Percentiles rank a stretch among this genome's conserved stretches.
These are phyloP conservation scores for Callopanchax toddi DNA, from an alignment of 2,113 vertebrate species.

Conservation along the genomic window DNA sequence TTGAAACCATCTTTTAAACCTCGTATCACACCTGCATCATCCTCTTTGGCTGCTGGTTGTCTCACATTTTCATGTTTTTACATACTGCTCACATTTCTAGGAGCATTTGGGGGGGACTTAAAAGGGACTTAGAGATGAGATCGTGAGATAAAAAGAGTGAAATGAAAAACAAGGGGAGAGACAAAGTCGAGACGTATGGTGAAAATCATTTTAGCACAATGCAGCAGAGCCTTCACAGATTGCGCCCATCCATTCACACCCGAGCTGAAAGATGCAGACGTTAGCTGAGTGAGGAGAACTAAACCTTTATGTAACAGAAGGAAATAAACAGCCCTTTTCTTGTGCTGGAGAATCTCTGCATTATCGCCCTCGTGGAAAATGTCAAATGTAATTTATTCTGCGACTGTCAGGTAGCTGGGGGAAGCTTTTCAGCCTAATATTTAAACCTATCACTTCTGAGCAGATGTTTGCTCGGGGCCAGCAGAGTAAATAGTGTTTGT, in stretches of 20 bases:
- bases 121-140: slow-evolving; percentile 19
- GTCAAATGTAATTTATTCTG: slow-evolving; percentile 77
- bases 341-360: slow-evolving; percentile 28
- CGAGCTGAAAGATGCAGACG: slow-evolving; percentile 5
- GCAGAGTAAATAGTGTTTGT: slow-evolving; percentile 68
- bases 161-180: slow-evolving; percentile 33
- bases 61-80: slow-evolving; percentile 26
- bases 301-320: slow-evolving; percentile 35
- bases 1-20: slow-evolving; percentile 1
- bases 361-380: slow-evolving; percentile 70
- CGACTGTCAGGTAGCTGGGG: slow-evolving; percentile 63
- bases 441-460: slow-evolving; percentile 70
- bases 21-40: slow-evolving; percentile 18
- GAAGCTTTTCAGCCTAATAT: slow-evolving; percentile 71
- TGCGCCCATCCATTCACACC: slow-evolving; percentile 10
- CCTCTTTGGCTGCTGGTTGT: slow-evolving; percentile 5
- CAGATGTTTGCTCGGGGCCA: slow-evolving; percentile 75
- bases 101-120: slow-evolving; percentile 17
- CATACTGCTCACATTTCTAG: slow-evolving; percentile 26
- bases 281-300: slow-evolving; percentile 10
- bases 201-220: slow-evolving; percentile 9
- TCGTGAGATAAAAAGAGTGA: slow-evolving; percentile 20
- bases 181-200: slow-evolving; percentile 17
- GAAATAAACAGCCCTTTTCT: slow-evolving; percentile 36
- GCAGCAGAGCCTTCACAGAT: background rate